Evolutionary conservation across 2,888 invertebrate genomes (phyloP).

Genomic region (Uropetala carovei): DNA sequence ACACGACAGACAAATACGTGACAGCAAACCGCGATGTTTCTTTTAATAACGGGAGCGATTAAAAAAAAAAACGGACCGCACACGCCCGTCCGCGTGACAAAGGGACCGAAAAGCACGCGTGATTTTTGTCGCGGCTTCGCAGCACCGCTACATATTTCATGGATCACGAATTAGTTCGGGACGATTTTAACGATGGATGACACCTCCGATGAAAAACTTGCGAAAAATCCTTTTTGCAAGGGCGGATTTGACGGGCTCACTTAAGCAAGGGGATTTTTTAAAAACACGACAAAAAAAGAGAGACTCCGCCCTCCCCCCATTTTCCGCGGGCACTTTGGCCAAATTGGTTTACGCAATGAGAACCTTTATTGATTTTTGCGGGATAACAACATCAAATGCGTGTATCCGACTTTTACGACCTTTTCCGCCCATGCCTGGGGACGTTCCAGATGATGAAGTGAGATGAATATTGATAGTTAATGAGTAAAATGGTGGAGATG

Average conservation of each 20-base stretch:
- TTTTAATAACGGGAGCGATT: not conserved
- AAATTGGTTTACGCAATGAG: conserved; percentile 29
- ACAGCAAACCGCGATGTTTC: not conserved
- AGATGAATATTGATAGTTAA: conserved; percentile 61
- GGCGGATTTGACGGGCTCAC: conserved; percentile 11
- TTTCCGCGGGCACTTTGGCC: not conserved
- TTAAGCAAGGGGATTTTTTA: not conserved
- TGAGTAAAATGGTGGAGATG: not conserved
- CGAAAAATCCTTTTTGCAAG: not conserved
- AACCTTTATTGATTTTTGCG: conserved; percentile 28
- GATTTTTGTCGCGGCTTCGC: conserved; percentile 4
- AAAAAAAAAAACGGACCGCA: conserved; percentile 18
- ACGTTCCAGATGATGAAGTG: conserved; percentile 36
- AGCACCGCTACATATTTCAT: not conserved
- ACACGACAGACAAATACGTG: not conserved
- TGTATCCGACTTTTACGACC: conserved; percentile 1
- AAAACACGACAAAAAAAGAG: not conserved
- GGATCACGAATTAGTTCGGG: not conserved
- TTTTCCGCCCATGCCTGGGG: not conserved
- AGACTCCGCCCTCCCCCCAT: not conserved
- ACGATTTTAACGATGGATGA: conserved; percentile 19
- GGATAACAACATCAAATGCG: not conserved
- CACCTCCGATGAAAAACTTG: conserved; percentile 10
- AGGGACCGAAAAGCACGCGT: conserved; percentile 3
- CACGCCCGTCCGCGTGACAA: conserved; percentile 19